Evolutionary conservation across 2,797 vertebrate genomes (phyloP), one percentile per base, ranked within the genome.

Genomic region (Megaceryle alcyon): DNA sequence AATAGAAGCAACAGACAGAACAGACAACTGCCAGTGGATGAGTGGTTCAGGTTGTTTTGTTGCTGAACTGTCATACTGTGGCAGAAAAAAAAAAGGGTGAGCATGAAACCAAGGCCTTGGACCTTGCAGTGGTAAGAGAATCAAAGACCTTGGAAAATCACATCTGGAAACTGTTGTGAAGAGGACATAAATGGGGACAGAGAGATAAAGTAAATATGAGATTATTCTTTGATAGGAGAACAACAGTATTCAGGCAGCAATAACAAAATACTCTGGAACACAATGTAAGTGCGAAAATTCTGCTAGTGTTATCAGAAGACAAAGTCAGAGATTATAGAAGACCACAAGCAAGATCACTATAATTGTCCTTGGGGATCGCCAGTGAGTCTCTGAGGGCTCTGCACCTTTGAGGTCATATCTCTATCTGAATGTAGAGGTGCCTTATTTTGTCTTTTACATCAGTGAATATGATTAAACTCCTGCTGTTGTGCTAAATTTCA

Each of bases 401-500:
- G 69, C 60, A 92, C 92, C 93, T 95, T 96, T 90, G 97, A 97
- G 97, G 96, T 97, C 97, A 94, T 94, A 88, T 87, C 92, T 97
- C 92, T 96, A 89, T 96, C 90, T 76, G 96, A 97, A 97, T 6
- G 85, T 95, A 97, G 96, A 98, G 97, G 97, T 97, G 96, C 95
- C 96, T 98, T 98, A 97, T 97, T 98, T 98, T 98, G 97, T 97
- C 97, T 98, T 97, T 96, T 98, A 97, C 93, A 94, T 94, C 79
- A 73, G 86, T 95, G 97, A 97, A 97, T 97, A 97, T 97, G 97
- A 98, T 98, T 98, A 98, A 98, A 98, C 94, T 96, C 96, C 95
- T 95, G 96, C 97, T 98, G 97, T 97, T 98, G 97, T 97, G 97
- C 96, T 97, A 97, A 98, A 98, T 98, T 98, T 98, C 96, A 97